Evolutionary conservation across 2,888 invertebrate species (phyloP).

Genomic region (Nasonovia ribisnigri): DNA sequence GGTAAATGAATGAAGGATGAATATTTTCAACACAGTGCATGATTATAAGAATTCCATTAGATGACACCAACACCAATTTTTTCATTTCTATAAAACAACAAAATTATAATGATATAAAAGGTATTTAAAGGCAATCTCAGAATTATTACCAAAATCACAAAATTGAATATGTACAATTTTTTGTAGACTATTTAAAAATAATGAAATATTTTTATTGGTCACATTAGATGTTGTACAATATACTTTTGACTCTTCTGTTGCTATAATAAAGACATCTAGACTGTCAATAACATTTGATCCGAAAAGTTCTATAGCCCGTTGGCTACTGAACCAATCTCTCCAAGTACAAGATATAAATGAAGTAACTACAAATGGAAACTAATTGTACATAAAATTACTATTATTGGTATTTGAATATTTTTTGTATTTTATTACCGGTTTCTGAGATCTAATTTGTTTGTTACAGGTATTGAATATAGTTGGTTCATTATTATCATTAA

Average conservation of each 20-base stretch:
- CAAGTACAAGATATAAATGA: slow-evolving; percentile 42
- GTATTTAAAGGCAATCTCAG: neutral
- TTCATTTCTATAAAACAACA: slow-evolving; percentile 26
- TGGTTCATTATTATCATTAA: slow-evolving; percentile 37
- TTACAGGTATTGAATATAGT: slow-evolving; percentile 28
- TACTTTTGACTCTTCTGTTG: slow-evolving; percentile 48
- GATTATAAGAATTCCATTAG: slow-evolving; percentile 30
- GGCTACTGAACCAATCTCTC: slow-evolving; percentile 47
- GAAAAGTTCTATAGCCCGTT: slow-evolving; percentile 20
- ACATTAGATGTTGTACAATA: slow-evolving; percentile 47
- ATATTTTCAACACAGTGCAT: slow-evolving; percentile 34
- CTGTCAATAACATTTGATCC: slow-evolving; percentile 24
- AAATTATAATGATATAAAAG: neutral
- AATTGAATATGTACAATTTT: slow-evolving; percentile 55
- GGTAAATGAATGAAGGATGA: slow-evolving; percentile 5
- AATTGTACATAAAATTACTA: slow-evolving; percentile 43
- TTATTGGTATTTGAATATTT: neutral
- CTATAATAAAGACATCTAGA: slow-evolving; percentile 47
- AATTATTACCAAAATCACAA: slow-evolving; percentile 40
- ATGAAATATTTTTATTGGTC: neutral
- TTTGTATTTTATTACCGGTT: slow-evolving; percentile 7
- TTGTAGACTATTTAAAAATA: slow-evolving; percentile 50
- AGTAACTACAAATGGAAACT: slow-evolving; percentile 58
- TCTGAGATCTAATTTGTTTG: slow-evolving; percentile 34
- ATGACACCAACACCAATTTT: slow-evolving; percentile 38